Conservation (phyloP, 2,888 invertebrate genomes). For the Ischnus inquisitorius region DNA sequence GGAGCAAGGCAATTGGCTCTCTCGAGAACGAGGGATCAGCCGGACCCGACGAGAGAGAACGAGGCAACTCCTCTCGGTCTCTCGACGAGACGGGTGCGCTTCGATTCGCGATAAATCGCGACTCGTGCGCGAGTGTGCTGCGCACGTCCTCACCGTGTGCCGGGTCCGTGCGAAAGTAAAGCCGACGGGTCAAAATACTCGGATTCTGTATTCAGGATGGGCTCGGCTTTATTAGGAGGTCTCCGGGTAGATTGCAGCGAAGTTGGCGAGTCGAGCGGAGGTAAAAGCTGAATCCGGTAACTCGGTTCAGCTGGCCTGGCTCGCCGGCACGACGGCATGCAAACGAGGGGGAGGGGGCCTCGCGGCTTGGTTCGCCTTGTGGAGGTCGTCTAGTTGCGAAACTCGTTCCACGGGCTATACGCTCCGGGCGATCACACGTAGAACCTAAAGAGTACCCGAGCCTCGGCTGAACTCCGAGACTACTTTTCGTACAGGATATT, state of each 20-base stretch:
- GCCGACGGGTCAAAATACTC: constrained; percentile 50
- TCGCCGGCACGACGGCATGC: constrained; percentile 68
- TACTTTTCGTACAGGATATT: constrained; percentile 21
- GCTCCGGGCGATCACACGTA: constrained; percentile 62
- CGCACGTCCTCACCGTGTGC: not conserved
- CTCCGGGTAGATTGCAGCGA: constrained; percentile 52
- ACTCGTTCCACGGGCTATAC: constrained; percentile 78
- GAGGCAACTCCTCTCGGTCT: constrained; percentile 17
- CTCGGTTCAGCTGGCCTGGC: constrained; percentile 46
- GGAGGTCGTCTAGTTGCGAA: constrained; percentile 81
- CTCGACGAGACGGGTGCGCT: constrained; percentile 3
- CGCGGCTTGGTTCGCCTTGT: constrained; percentile 72
- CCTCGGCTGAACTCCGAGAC: constrained; percentile 23
- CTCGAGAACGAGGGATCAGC: constrained; percentile 57
- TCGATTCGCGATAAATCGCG: constrained; percentile 52
- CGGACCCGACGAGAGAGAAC: constrained; percentile 30
- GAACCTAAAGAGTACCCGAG: constrained; percentile 44
- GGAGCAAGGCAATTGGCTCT: constrained; percentile 52
- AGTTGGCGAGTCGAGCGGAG: constrained; percentile 10
- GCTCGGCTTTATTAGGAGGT: constrained; percentile 77
- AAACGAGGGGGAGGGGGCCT: constrained; percentile 70
- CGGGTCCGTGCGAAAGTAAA: constrained; percentile 44
- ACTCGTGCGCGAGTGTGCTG: constrained; percentile 10
- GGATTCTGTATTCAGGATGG: constrained; percentile 26
- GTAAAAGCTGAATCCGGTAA: constrained; percentile 54